Evolutionary conservation across 2,113 vertebrate genomes (phyloP), one percentile per base, ranked within the genome.

Genomic region (Scalopus aquaticus): DNA sequence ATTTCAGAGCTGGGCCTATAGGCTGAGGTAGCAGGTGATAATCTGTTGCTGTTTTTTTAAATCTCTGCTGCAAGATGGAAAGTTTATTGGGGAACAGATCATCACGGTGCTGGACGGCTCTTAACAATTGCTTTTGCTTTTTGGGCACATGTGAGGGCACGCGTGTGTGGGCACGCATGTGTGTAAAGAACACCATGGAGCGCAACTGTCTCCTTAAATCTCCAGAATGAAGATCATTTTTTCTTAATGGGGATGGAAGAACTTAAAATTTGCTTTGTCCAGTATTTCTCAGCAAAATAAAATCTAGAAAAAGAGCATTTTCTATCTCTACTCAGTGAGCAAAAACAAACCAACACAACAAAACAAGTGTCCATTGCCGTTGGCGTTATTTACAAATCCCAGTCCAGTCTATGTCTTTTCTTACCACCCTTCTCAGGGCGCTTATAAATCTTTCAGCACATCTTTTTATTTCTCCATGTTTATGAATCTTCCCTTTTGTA

Each of bases 21-120:
- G 35, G 6, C 37, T 15, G 22, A 91, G 11, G 80, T 80, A 77
- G 51, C 24, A 84, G 51, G 58, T 88, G 64, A 62, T 54, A 39
- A 32, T 39, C 77, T 72, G 81, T 49, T 81, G 39, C 77, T 91
- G 64, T 19, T 76, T 95, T 94, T 96, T 65, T n/a, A n/a, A 11
- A 32, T 70, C 15, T 93, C 72, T 70, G 12, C 2, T 49, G 32
- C 11, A 58, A 88, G 17, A 88, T 6, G 22, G 28, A 9, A 91
- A 80, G 28, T 17, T 80, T 88, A 22, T 17, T 32, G 67, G 9
- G 22, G 46, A 16, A 49, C n/a, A 49, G 58, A 73, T 35, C 26
- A 37, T 90, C 79, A 56, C 15, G 46, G 30, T 42, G 69, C 6
- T 16, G 30, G 32, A 24, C 32, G 28, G 35, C 72, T 77, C 56